Base-by-base conservation (phyloP, 1,140 invertebrate genomes). In the Pteromalus puparum region DNA sequence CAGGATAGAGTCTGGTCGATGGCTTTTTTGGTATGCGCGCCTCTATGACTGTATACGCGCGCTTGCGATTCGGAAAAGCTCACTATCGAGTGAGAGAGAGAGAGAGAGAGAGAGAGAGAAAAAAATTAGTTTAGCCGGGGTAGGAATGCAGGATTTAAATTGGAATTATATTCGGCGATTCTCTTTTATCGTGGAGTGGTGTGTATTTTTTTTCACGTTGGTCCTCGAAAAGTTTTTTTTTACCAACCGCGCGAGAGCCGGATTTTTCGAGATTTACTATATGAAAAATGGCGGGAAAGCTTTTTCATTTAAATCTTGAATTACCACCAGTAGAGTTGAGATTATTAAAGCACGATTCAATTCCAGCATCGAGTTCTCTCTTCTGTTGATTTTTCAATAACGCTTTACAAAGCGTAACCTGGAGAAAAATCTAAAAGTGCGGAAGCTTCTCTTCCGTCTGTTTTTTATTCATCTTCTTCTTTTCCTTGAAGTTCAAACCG, bases 61-160 rank as follows among this genome's bases (percentile, higher is more conserved):
- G 30, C n/a, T n/a, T n/a, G n/a, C 86, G 85, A 87, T 12, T 28
- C 13, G 67, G 21, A 30, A 70, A 70, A n/a, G 21, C 53, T 21
- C 21, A 21, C 5, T 21, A 21, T 61, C 53, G 53, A 61, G 30
- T 34, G 30, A 2, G 18, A 61, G 18, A 61, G 18, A 61, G 3
- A 61, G 53, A n/a, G 53, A n/a, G 30, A 2, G 18, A 61, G 18
- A 61, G 18, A 61, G 3, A 61, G 53, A n/a, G 53, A n/a, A 61
- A 61, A 61, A 61, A 21, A 61, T 48, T 61, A 61, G 53, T 61
- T 61, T 61, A 61, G 53, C 18, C 53, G 18, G 9, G 7, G 38
- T 7, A 34, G 38, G 38, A 42, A 70, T 12, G 61, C n/a, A 70
- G 67, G 21, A 70, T 70, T 70, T 70, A 21, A 70, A 70, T 70